Conservation (phyloP, 92 coral and sea anemone genomes). For the Micromussa lordhowensis region DNA sequence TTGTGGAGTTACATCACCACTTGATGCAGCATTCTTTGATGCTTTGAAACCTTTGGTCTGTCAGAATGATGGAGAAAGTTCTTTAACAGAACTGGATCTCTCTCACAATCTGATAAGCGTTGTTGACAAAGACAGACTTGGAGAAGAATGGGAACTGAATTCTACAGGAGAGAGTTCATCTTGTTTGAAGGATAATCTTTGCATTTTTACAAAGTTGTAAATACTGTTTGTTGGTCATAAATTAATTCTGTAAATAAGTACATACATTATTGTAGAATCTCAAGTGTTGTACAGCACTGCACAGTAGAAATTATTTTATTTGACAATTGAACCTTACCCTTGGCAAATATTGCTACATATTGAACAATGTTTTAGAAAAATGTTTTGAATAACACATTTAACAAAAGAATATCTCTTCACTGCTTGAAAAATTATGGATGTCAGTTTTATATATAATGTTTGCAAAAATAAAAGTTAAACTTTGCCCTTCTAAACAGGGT, state of each 20-base stretch:
- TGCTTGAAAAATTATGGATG: background rate
- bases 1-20: conserved; percentile 81
- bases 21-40: conserved; percentile 36
- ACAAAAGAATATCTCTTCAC: no score
- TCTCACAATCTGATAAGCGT: conserved; percentile 43
- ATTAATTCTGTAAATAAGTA: conserved; percentile 9
- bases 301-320: background rate
- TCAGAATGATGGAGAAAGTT: conserved; percentile 5
- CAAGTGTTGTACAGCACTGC: background rate
- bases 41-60: conserved; percentile 21
- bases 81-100: conserved; percentile 52
- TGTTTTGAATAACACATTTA: background rate
- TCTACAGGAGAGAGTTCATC: conserved; percentile 21
- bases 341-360: no score
- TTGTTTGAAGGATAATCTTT: conserved; percentile 31
- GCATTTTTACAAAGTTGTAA: conserved; percentile 34
- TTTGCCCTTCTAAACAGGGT: no score
- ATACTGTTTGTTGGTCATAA: background rate
- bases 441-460: background rate
- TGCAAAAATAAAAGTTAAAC: background rate
- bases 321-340: background rate
- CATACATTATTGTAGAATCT: background rate
- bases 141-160: conserved; percentile 40
- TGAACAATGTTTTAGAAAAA: no score
- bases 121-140: conserved; percentile 38